phyloP scores from a whole-genome alignment of 2,888 invertebrate genomes.

The Agapetus fuscipes region DNA sequence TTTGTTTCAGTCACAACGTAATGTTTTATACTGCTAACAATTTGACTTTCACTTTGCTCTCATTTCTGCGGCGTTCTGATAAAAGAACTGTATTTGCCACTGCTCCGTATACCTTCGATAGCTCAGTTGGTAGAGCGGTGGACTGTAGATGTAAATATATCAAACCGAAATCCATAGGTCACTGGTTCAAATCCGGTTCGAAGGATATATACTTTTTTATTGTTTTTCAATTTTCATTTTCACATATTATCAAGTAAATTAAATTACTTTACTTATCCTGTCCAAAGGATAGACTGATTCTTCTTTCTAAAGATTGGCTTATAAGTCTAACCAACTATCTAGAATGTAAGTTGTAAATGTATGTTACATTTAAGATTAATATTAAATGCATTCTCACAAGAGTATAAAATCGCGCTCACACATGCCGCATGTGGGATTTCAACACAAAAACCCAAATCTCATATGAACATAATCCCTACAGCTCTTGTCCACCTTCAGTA shows the following conservation, averaged over 20 bases:
- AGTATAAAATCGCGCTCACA: no score
- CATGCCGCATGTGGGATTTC: no score
- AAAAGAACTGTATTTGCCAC: background rate
- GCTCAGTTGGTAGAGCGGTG: conserved; percentile 50
- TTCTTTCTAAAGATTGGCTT: no score
- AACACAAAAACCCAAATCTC: no score
- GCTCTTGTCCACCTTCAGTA: no score
- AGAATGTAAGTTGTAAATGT: no score
- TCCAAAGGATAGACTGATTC: background rate
- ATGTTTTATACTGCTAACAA: no score
- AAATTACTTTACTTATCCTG: background rate
- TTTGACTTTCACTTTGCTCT: background rate
- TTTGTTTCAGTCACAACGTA: background rate
- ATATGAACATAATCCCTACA: no score
- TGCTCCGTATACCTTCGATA: conserved; percentile 35
- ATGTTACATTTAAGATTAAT: no score
- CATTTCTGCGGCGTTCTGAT: background rate
- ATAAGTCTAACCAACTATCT: no score
- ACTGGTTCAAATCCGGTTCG: conserved; percentile 19
- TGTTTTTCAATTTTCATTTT: background rate
- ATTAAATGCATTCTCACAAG: no score
- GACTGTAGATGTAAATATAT: conserved; percentile 32
- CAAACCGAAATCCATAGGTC: conserved; percentile 10
- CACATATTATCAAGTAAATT: background rate
- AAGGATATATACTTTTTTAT: conserved; percentile 11